Conservation (phyloP, 2,888 invertebrate genomes). For the Muscina levida region DNA sequence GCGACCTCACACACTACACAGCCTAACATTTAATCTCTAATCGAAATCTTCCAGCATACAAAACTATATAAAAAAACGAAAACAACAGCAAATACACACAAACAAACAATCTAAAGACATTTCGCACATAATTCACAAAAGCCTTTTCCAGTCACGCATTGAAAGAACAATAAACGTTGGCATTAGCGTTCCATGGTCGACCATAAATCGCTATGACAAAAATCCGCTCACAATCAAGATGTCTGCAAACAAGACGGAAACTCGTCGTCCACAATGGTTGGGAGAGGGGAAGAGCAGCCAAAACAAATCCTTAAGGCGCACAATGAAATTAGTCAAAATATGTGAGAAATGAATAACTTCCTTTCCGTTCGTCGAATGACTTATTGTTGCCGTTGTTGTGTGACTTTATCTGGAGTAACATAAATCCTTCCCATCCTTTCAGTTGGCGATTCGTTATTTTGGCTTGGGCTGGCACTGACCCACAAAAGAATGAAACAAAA, state of each 20-base stretch:
- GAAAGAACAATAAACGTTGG: constrained; percentile 26
- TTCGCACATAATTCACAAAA: constrained; percentile 64
- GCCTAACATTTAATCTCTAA: constrained; percentile 57
- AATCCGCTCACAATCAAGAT: constrained; percentile 59
- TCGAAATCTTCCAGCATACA: constrained; percentile 46
- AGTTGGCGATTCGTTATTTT: not conserved
- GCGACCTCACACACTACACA: constrained; percentile 23
- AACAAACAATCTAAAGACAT: constrained; percentile 39
- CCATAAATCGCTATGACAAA: constrained; percentile 33
- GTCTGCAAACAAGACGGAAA: constrained; percentile 7
- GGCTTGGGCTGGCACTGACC: not conserved
- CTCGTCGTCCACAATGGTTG: constrained; percentile 14
- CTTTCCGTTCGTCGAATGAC: not conserved
- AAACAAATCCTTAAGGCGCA: constrained; percentile 51
- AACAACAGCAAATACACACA: too few species aligned
- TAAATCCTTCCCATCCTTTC: constrained; percentile 55
- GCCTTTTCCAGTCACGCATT: constrained; percentile 63
- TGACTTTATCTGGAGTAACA: constrained; percentile 58
- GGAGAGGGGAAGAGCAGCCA: not conserved
- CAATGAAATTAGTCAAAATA: constrained; percentile 64
- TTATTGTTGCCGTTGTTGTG: constrained; percentile 11
- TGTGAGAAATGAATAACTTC: constrained; percentile 46
- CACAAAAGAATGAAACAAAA: constrained; percentile 14
- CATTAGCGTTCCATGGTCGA: constrained; percentile 30
- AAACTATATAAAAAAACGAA: constrained; percentile 21